A percentile compares a stretch with the other conserved stretches of the same genome.
These are phyloP conservation scores for Dysidea cf. avara DNA, from an alignment of 37 sponge, comb jelly and placozoan genomes.

Conservation along the genomic window DNA sequence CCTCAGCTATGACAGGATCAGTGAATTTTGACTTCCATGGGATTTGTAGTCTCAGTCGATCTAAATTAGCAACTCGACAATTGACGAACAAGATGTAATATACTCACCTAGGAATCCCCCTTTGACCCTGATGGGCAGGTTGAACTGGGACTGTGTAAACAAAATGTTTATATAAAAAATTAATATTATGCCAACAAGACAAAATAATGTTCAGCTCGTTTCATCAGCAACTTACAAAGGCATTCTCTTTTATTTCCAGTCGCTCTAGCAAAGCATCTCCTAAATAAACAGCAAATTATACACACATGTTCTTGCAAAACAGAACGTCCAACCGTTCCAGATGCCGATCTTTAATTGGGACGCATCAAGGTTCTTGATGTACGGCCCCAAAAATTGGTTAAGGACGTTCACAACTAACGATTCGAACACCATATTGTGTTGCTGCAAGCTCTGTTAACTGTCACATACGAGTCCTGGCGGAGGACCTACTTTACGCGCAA, in stretches of 20 bases:
- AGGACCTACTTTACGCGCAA: too few species aligned
- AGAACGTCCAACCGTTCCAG: slow-evolving; percentile 56
- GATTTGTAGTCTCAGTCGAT: slow-evolving; percentile 38
- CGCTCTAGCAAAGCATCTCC: slow-evolving; percentile 58
- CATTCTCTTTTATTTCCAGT: slow-evolving; percentile 69
- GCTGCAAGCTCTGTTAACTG: too few species aligned
- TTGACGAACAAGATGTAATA: background rate
- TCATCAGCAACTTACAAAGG: slow-evolving; percentile 51
- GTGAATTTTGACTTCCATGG: slow-evolving; percentile 67
- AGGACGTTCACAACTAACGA: slow-evolving; percentile 57
- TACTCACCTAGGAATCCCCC: slow-evolving; percentile 52
- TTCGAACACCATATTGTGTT: slow-evolving; percentile 81
- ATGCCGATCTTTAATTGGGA: slow-evolving; percentile 75
- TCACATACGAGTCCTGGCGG: too few species aligned
- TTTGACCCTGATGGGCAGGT: slow-evolving; percentile 57
- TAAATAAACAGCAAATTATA: slow-evolving; percentile 14
- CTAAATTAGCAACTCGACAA: background rate
- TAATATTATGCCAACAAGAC: too few species aligned
- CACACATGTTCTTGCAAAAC: background rate
- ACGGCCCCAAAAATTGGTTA: slow-evolving; percentile 71
- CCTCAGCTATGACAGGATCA: slow-evolving; percentile 43
- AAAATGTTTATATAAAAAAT: background rate
- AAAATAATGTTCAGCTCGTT: background rate
- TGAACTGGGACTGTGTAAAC: slow-evolving; percentile 45
- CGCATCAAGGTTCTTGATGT: slow-evolving; percentile 78